phyloP scores from a whole-genome alignment of 1,140 invertebrate species.

The Amphibalanus amphitrite region DNA sequence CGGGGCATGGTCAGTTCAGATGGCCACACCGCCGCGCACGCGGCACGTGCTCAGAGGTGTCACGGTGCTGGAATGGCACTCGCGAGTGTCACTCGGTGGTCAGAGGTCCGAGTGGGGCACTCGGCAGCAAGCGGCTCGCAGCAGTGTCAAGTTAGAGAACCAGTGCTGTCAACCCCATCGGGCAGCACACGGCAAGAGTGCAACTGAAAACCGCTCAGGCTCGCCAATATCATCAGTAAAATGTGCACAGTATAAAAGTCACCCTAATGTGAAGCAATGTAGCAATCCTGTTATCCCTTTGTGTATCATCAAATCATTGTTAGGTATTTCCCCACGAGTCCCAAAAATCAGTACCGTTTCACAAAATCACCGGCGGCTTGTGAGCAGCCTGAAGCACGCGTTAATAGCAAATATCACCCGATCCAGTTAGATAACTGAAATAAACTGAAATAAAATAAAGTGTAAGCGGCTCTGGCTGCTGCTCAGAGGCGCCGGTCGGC shows the following conservation, averaged over 20 bases:
- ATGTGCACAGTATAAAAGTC: neutral
- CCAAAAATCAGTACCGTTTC: no score
- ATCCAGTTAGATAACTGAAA: neutral
- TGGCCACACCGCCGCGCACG: no score
- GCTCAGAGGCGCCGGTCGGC: no score
- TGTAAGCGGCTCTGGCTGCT: neutral
- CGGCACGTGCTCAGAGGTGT: no score
- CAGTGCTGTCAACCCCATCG: neutral
- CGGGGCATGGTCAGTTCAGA: no score
- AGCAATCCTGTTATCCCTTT: no score
- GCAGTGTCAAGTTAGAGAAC: neutral
- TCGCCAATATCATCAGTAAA: neutral
- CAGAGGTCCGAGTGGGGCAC: neutral
- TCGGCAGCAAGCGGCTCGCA: neutral
- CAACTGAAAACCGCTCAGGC: neutral
- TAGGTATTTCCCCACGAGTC: no score
- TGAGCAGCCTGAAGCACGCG: no score
- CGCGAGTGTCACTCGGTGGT: neutral
- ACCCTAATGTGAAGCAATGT: neutral
- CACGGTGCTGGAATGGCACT: neutral
- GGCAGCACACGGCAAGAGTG: neutral
- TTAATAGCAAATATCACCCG: neutral
- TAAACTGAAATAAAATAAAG: conserved; percentile 7
- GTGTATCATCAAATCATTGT: no score
- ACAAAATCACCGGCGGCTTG: no score